Conservation (phyloP, 2,113 vertebrate genomes). For the Triplophysa siluroides region DNA sequence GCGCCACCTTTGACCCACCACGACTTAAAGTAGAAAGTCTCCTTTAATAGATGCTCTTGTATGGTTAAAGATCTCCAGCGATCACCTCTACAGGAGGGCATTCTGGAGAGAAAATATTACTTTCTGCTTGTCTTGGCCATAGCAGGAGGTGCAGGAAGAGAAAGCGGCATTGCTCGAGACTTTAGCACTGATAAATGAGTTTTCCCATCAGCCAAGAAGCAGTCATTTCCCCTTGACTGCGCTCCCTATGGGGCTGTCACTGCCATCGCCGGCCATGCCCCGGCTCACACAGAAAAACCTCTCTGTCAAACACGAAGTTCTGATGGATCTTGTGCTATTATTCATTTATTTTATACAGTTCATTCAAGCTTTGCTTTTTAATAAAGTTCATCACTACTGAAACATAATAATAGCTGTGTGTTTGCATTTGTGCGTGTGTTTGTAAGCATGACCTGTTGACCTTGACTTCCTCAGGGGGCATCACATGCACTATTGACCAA, state of each 20-base stretch:
- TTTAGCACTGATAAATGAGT: conserved; percentile 47
- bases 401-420: no score
- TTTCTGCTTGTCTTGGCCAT: conserved; percentile 39
- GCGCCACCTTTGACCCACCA: conserved; percentile 17
- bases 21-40: neutral
- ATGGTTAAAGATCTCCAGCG: conserved; percentile 8
- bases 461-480: conserved; percentile 36
- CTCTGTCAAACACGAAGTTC: neutral
- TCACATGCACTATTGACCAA: conserved; percentile 20
- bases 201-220: conserved; percentile 30
- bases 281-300: conserved; percentile 24
- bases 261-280: neutral
- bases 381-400: no score
- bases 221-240: conserved; percentile 28
- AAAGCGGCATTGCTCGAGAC: conserved; percentile 31
- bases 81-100: conserved; percentile 25
- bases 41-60: conserved; percentile 15
- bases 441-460: conserved; percentile 28
- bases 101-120: conserved; percentile 30
- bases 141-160: conserved; percentile 39
- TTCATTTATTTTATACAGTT: neutral
- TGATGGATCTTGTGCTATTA: neutral
- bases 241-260: conserved; percentile 30
- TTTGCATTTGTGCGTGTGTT: neutral
- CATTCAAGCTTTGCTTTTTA: no score